Conservation (phyloP, 1,140 invertebrate genomes). For the Orius insidiosus region DNA sequence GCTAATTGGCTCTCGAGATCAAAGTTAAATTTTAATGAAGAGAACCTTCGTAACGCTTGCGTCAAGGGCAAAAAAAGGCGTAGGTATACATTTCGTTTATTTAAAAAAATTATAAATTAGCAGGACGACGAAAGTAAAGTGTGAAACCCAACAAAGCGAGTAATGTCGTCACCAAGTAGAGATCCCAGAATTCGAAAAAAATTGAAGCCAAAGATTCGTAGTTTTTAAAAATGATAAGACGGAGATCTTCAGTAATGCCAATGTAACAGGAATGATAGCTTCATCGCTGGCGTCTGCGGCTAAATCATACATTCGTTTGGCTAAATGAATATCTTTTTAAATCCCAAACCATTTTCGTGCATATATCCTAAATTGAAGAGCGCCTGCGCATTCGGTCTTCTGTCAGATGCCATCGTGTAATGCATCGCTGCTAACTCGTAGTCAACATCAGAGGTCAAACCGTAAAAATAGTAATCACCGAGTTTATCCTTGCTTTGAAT, state of each 20-base stretch:
- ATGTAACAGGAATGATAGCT: slow-evolving; percentile 79
- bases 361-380: slow-evolving; percentile 99
- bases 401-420: slow-evolving; percentile 77
- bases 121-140: no score
- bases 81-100: no score
- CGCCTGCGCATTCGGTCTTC: slow-evolving; percentile 89
- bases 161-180: no score
- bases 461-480: slow-evolving; percentile 97
- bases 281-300: slow-evolving; percentile 87
- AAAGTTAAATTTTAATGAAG: not conserved
- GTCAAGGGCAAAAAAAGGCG: no score
- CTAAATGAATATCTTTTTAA: slow-evolving; percentile 60
- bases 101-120: no score
- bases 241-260: slow-evolving; percentile 71
- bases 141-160: no score
- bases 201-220: no score
- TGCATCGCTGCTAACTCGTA: slow-evolving; percentile 84
- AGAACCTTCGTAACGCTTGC: no score
- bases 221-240: no score
- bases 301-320: slow-evolving; percentile 87
- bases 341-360: slow-evolving; percentile 92
- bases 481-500: slow-evolving; percentile 80
- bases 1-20: slow-evolving; percentile 2
- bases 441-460: slow-evolving; percentile 69
- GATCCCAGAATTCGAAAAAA: no score